These are phyloP conservation scores for Isaurus tuberculatus DNA, from an alignment of 92 coral and sea anemone species.

Conservation along the genomic window DNA sequence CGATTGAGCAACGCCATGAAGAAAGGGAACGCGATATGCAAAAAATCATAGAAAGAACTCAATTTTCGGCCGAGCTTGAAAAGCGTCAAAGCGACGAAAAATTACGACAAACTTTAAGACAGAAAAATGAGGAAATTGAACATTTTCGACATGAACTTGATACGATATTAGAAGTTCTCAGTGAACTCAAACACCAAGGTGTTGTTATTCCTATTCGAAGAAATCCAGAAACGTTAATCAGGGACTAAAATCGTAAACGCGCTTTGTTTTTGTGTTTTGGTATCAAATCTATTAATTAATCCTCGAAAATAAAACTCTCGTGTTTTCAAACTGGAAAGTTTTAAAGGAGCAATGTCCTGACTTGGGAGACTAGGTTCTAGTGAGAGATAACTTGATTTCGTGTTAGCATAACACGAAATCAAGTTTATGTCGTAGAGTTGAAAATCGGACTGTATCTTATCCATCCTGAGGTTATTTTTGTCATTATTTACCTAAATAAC, in stretches of 20 bases:
- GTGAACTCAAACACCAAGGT: slow-evolving; percentile 91
- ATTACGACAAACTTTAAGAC: slow-evolving; percentile 78
- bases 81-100: slow-evolving; percentile 84
- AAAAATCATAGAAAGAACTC: slow-evolving; percentile 78
- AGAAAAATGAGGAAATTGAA: slow-evolving; percentile 95
- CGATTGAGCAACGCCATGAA: slow-evolving; percentile 82
- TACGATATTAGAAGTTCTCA: slow-evolving; percentile 83
- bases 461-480: too few species aligned
- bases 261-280: not conserved
- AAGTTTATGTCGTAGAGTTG: too few species aligned
- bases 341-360: too few species aligned
- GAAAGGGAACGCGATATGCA: slow-evolving; percentile 89
- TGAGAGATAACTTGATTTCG: too few species aligned
- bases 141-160: slow-evolving; percentile 89
- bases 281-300: not conserved
- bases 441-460: too few species aligned
- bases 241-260: not conserved
- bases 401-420: too few species aligned
- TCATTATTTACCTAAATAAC: too few species aligned
- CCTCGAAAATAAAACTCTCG: not conserved
- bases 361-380: too few species aligned
- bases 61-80: slow-evolving; percentile 81
- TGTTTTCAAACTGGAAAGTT: too few species aligned
- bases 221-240: slow-evolving; percentile 14
- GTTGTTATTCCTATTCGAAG: slow-evolving; percentile 75